A percentile compares a stretch with the other conserved stretches of the same genome.
These are phyloP conservation scores for Eurytoma californica DNA, from an alignment of 2,888 invertebrate species.

Conservation along the genomic window DNA sequence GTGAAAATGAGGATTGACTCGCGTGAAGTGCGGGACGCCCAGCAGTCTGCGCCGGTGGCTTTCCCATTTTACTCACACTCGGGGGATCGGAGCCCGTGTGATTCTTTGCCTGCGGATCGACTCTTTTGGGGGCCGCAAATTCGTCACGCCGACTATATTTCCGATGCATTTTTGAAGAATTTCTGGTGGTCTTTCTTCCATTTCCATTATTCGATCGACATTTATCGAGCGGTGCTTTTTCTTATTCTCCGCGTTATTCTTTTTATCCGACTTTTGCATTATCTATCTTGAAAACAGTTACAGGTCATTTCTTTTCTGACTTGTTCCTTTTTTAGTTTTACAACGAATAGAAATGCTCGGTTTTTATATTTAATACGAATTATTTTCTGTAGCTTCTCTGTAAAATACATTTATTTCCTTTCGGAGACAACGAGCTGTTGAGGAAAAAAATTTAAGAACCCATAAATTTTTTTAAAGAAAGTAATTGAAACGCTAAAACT, in stretches of 20 bases:
- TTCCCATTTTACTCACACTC: not conserved
- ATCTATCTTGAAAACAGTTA: too few relatives aligned
- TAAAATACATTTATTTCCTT: not conserved
- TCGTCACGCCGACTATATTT: slow-evolving; percentile 31
- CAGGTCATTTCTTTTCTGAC: slow-evolving; percentile 4
- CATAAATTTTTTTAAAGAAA: too few relatives aligned
- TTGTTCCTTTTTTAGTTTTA: slow-evolving; percentile 12
- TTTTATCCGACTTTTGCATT: not conserved
- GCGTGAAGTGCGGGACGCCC: slow-evolving; percentile 43
- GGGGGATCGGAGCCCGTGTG: not conserved
- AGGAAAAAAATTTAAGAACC: too few relatives aligned
- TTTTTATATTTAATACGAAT: not conserved
- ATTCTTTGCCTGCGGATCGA: not conserved
- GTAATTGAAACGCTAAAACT: too few relatives aligned
- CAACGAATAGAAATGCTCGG: not conserved
- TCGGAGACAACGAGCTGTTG: too few relatives aligned
- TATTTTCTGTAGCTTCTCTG: not conserved
- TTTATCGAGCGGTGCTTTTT: slow-evolving; percentile 32
- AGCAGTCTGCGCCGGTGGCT: not conserved
- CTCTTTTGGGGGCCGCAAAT: slow-evolving; percentile 17
- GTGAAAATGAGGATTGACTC: slow-evolving; percentile 43
- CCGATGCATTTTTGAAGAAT: not conserved
- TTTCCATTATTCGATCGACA: slow-evolving; percentile 21
- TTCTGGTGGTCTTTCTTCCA: not conserved
- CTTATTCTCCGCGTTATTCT: not conserved